Evolutionary conservation across 2,797 vertebrate species (phyloP).

Genomic region (Pipistrellus kuhlii): DNA sequence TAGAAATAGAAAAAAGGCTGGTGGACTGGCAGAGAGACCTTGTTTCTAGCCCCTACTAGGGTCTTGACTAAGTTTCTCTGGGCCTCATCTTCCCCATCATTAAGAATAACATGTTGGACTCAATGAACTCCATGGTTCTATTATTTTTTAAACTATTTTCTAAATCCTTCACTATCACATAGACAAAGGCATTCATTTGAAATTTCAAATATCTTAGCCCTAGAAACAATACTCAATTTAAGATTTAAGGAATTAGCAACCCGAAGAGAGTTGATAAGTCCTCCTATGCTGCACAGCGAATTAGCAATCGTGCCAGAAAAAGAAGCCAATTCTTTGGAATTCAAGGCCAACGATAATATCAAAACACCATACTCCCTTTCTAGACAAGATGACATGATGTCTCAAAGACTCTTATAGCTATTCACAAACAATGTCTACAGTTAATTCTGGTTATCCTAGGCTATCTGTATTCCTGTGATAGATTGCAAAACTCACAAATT

Average conservation of each 20-base stretch:
- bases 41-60: not conserved
- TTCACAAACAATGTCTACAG: not conserved
- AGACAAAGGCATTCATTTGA: not conserved
- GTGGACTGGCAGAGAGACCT: not conserved
- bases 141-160: not conserved
- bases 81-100: not conserved
- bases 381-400: not conserved
- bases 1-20: not conserved
- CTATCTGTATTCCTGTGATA: not conserved
- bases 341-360: not conserved
- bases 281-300: not conserved
- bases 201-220: slow-evolving; percentile 30
- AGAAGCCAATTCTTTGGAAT: not conserved
- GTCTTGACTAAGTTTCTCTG: not conserved
- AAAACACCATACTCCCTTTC: slow-evolving; percentile 15
- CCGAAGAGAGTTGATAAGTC: not conserved
- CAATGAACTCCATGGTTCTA: not conserved
- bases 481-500: not conserved
- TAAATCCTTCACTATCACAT: not conserved
- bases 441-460: not conserved
- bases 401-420: not conserved
- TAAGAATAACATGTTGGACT: not conserved
- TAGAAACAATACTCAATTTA: not conserved
- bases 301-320: not conserved
- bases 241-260: slow-evolving; percentile 5